Conservation (phyloP, 1,140 invertebrate genomes). For the Temnothorax longispinosus region DNA sequence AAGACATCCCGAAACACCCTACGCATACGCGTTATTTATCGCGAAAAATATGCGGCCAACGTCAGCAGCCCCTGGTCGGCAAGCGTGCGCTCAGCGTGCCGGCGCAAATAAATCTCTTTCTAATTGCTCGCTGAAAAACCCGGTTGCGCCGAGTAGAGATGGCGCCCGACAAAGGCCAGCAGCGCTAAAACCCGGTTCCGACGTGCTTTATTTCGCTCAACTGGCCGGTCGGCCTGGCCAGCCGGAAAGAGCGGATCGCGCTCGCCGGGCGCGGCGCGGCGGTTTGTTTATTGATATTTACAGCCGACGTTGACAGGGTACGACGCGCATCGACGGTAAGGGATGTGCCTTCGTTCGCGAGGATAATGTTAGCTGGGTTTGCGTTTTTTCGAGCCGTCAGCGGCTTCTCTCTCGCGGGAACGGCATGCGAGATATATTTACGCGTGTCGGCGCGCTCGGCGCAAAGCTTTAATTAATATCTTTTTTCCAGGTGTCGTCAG, state of each 20-base stretch:
- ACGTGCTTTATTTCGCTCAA: slow-evolving; percentile 69
- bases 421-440: slow-evolving; percentile 28
- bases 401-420: slow-evolving; percentile 31
- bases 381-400: slow-evolving; percentile 50
- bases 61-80: slow-evolving; percentile 13
- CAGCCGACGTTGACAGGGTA: slow-evolving; percentile 64
- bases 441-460: slow-evolving; percentile 14
- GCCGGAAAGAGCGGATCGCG: slow-evolving; percentile 12
- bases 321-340: slow-evolving; percentile 46
- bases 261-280: slow-evolving; percentile 8
- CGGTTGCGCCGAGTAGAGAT: slow-evolving; percentile 72
- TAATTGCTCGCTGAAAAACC: slow-evolving; percentile 82
- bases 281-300: slow-evolving; percentile 81
- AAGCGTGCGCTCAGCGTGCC: slow-evolving; percentile 71
- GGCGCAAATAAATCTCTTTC: slow-evolving; percentile 82
- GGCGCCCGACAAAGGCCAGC: slow-evolving; percentile 80
- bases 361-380: slow-evolving; percentile 22
- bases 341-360: slow-evolving; percentile 38
- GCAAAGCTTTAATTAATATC: slow-evolving; percentile 53
- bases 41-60: slow-evolving; percentile 62
- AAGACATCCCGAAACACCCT: neutral
- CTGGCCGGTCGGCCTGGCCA: neutral
- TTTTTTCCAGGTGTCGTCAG: slow-evolving; percentile 53
- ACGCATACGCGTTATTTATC: slow-evolving; percentile 14
- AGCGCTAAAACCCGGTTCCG: slow-evolving; percentile 64